A percentile compares a stretch with the other conserved stretches of the same genome.
phyloP scores from a whole-genome alignment of 2,888 invertebrate genomes.

The Dynastes maya region DNA sequence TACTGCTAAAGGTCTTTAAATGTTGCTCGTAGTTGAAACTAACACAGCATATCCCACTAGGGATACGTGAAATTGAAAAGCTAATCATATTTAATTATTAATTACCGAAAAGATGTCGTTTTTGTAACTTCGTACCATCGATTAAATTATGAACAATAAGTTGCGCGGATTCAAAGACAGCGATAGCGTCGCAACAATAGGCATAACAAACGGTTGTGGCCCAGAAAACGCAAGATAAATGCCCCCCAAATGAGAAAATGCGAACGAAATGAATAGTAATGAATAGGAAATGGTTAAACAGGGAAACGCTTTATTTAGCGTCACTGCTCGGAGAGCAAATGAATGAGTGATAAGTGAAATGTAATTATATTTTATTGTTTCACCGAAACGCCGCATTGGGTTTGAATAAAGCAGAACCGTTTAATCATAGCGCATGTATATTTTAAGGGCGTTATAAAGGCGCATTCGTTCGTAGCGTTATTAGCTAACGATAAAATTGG shows the following conservation, averaged over 20 bases:
- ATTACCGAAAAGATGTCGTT: too few species aligned
- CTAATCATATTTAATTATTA: too few species aligned
- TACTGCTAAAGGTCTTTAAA: too few species aligned
- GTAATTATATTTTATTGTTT: conserved; percentile 70
- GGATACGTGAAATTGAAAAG: too few species aligned
- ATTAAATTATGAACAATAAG: conserved; percentile 16
- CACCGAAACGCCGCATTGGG: conserved; percentile 66
- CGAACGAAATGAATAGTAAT: conserved; percentile 69
- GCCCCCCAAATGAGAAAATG: conserved; percentile 68
- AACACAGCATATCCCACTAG: too few species aligned
- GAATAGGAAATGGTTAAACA: conserved; percentile 70
- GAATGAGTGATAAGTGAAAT: conserved; percentile 70
- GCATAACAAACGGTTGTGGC: conserved; percentile 48
- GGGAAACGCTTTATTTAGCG: conserved; percentile 67
- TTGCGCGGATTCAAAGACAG: neutral
- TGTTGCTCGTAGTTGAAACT: too few species aligned
- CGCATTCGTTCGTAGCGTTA: conserved; percentile 18
- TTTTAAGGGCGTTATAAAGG: conserved; percentile 44
- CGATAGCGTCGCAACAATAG: conserved; percentile 25
- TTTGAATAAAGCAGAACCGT: conserved; percentile 64
- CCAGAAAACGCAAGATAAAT: conserved; percentile 67
- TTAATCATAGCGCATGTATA: conserved; percentile 61
- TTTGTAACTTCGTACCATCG: neutral
- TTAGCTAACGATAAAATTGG: neutral
- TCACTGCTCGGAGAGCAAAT: conserved; percentile 65